Base-by-base conservation (phyloP, 2,797 vertebrate genomes). In the Pogoniulus pusillus region DNA sequence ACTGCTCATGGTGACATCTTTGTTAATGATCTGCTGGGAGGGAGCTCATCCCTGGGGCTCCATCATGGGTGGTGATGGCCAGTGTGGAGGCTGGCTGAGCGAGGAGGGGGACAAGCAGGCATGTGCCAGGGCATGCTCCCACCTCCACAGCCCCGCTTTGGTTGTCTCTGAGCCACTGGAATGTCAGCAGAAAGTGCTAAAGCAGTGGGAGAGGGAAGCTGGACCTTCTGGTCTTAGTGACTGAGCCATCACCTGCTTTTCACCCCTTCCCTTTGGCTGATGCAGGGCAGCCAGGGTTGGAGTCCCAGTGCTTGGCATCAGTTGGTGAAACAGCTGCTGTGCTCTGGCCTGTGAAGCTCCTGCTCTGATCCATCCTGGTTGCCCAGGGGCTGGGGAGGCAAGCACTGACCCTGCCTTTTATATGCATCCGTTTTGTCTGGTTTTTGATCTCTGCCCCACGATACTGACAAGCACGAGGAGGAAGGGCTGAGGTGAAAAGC, bases 341-440 rank as follows among this genome's bases (percentile, higher is more conserved):
- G 8, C 10, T 58, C 30, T 0, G 6, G 23, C 26, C 35, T 1
- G 0, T 1, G 6, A 18, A 39, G 12, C 32, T 79, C 27, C 37
- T 24, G 10, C 10, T n/a, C 49, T 1, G 2, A 5, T 59, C 32
- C 2, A 3, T 54, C 35, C 60, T 39, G 7, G 45, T 69, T 5
- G 1, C 8, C 27, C n/a, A 5, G 22, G 24, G 64, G 7, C 69
- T 64, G 73, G 55, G 53, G 69, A 23, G 9, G 35, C 51, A 4
- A 0, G 29, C 5, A 1, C 29, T 47, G 53, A 5, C 17, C 41
- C 72, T 66, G 34, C 49, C 32, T 51, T 72, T 34, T n/a, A 30
- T 35, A 53, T 1, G 0, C 10, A 16, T 9, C 68, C 2, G 0
- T 19, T 68, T 59, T 71, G 6, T n/a, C 32, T 68, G 7, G 2